Conservation (phyloP, 2,888 invertebrate species). For the Bibio marci region DNA sequence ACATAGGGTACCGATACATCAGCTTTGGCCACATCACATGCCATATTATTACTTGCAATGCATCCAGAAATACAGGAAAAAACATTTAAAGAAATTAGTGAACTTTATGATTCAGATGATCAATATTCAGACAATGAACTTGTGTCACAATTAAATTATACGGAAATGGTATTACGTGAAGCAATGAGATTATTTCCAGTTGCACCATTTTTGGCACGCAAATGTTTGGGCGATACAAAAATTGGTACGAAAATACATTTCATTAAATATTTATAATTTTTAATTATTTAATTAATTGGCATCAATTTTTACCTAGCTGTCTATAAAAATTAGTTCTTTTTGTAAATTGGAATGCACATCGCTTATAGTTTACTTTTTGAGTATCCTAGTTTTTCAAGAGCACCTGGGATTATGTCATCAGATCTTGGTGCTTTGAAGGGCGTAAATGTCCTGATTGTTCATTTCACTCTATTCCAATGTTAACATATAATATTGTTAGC, state of each 20-base stretch:
- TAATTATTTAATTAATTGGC: too few relatives aligned
- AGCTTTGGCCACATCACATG: background rate
- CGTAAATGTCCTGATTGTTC: too few relatives aligned
- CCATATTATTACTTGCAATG: constrained; percentile 5
- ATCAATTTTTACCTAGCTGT: too few relatives aligned
- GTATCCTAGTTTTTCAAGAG: too few relatives aligned
- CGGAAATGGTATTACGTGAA: constrained; percentile 5
- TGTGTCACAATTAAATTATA: constrained; percentile 2
- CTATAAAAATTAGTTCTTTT: too few relatives aligned
- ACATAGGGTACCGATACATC: constrained; percentile 4
- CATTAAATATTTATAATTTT: too few relatives aligned
- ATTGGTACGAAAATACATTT: background rate
- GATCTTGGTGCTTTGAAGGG: too few relatives aligned
- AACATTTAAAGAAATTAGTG: background rate
- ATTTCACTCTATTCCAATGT: too few relatives aligned
- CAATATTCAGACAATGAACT: background rate
- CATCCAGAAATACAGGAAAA: constrained; percentile 4
- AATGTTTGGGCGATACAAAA: background rate
- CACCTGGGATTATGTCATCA: too few relatives aligned
- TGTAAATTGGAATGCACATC: too few relatives aligned
- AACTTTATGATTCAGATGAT: background rate
- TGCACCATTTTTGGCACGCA: constrained; percentile 4
- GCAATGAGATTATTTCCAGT: constrained; percentile 6
- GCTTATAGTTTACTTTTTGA: too few relatives aligned
- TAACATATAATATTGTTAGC: too few relatives aligned